Evolutionary conservation across 2,797 vertebrate genomes (phyloP).

Genomic region (Oreonectes daqikongensis): DNA sequence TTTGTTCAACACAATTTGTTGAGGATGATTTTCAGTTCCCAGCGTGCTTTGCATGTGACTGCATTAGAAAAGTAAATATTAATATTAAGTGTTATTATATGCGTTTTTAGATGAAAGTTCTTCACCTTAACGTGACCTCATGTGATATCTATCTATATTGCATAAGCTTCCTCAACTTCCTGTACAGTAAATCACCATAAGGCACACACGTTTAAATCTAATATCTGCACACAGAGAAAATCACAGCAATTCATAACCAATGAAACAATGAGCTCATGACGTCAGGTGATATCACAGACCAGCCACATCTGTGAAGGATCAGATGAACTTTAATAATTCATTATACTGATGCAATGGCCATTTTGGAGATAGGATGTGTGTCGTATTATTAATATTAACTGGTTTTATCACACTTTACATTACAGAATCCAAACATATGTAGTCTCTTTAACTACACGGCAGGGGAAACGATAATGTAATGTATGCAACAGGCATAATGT

Average conservation of each 20-base stretch:
- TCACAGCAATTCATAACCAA: not conserved
- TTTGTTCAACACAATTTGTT: too few species aligned
- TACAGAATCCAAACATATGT: too few species aligned
- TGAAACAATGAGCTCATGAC: not conserved
- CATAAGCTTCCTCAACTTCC: too few species aligned
- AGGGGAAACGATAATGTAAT: not conserved
- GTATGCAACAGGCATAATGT: not conserved
- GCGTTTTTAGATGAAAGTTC: too few species aligned
- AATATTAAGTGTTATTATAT: too few species aligned
- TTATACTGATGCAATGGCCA: slow-evolving; percentile 40
- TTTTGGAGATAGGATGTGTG: slow-evolving; percentile 38
- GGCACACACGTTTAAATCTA: not conserved
- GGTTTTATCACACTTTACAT: not conserved
- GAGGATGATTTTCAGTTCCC: too few species aligned
- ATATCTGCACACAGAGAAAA: not conserved
- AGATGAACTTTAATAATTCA: slow-evolving; percentile 57
- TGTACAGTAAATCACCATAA: not conserved
- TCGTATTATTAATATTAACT: slow-evolving; percentile 17
- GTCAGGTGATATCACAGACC: not conserved
- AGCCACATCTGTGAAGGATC: slow-evolving; percentile 20
- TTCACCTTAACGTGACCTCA: too few species aligned
- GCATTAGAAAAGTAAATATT: too few species aligned
- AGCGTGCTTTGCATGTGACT: too few species aligned
- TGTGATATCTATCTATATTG: too few species aligned
- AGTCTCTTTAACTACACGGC: too few species aligned